Conservation (phyloP, 1,140 invertebrate species). For the Ridgeia piscesae region DNA sequence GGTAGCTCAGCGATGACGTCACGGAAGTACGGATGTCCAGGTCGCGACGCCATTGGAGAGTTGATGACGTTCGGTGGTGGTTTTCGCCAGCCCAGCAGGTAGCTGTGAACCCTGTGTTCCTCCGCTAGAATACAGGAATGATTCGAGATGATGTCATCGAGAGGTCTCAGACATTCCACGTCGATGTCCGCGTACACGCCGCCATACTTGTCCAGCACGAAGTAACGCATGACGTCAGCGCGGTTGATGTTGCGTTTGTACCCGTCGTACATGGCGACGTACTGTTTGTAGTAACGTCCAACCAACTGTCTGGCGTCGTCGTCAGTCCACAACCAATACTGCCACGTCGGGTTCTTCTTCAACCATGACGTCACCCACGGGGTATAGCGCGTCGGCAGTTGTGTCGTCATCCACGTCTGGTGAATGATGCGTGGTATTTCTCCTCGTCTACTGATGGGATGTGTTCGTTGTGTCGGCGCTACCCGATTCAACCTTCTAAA, state of each 20-base stretch:
- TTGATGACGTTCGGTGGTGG: slow-evolving; percentile 21
- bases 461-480: no score
- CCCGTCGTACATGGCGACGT: no score
- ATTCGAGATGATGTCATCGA: slow-evolving; percentile 24
- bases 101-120: slow-evolving; percentile 22
- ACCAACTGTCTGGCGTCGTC: slow-evolving; percentile 45
- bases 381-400: slow-evolving; percentile 44
- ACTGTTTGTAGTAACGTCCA: slow-evolving; percentile 40
- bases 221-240: no score
- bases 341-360: slow-evolving; percentile 43
- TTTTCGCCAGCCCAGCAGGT: slow-evolving; percentile 13
- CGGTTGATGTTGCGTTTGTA: no score
- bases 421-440: slow-evolving; percentile 54
- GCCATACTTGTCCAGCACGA: slow-evolving; percentile 26
- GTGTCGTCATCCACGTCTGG: slow-evolving; percentile 50
- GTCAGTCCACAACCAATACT: slow-evolving; percentile 56
- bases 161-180: slow-evolving; percentile 24
- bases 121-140: slow-evolving; percentile 23
- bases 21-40: slow-evolving; percentile 24
- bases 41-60: slow-evolving; percentile 18
- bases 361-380: slow-evolving; percentile 49
- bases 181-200: slow-evolving; percentile 29
- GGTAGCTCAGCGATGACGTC: slow-evolving; percentile 19
- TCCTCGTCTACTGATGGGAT: no score
- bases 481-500: no score